Evolutionary conservation across 2,113 vertebrate species (phyloP), one percentile per base, ranked within the genome.

Genomic region (Cyanistes caeruleus): DNA sequence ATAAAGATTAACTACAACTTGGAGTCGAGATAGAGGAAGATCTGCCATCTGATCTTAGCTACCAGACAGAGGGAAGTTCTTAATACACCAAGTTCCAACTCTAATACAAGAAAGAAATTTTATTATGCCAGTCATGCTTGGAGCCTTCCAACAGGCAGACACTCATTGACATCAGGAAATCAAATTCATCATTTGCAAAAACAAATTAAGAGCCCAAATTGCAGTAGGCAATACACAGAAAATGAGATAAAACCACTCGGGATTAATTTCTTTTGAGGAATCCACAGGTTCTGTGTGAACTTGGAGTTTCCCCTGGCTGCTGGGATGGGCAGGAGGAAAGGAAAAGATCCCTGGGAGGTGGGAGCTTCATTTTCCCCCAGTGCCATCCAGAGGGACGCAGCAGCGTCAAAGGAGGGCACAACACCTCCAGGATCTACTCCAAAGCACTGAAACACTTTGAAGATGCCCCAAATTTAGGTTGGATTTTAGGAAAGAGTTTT

Each of bases 181-280:
- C 91, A 88, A 94, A 90, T 59, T 55, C 35, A 21, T 35, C 72
- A 6, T 64, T 80, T 49, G 56, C 79, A 80, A 89, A 79, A 95
- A 82, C 81, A 96, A 94, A 95, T 88, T 86, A 94, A 88, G 92
- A 78, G 69, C 56, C 39, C 79, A 89, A 93, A 90, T 30, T 87
- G 85, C 83, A 90, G 60, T 7, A 74, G 75, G 72, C 39, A 30
- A 93, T 11, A 51, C 46, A 59, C n/a, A 64, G 59, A 89, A 85
- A 91, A 74, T 7, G 27, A 84, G 79, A 86, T 13, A 19, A 87
- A 94, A 48, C 7, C 23, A 0, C 56, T 59, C 2, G 37, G 53
- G 64, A 81, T 90, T 90, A 39, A 94, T 77, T 70, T 93, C 35
- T 77, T 63, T 76, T 1, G 55, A 62, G 75, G 74, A 88, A 90